Evolutionary conservation across 37 sponge, comb jelly and placozoan species (phyloP), one percentile per base, ranked within the genome.

Genomic region (Hormiphora californensis): DNA sequence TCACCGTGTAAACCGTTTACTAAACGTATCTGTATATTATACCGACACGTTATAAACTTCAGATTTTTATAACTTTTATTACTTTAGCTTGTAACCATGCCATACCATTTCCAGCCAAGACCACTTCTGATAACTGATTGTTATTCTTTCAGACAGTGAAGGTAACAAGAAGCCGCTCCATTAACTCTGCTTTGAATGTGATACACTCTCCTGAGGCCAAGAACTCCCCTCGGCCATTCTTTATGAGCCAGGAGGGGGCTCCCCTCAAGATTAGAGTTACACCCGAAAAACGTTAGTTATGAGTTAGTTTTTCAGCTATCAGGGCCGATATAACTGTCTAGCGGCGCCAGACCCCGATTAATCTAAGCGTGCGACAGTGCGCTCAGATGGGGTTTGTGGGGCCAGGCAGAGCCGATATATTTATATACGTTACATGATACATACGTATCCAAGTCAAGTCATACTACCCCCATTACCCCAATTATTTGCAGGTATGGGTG

Each of bases 51-150:
- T 15, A 49, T 49, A 15, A 49, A 49, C 15, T 49, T 49, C 53
- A 15, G 9, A 9, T 49, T 15, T 9, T 15, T 17, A 49, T 49
- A 49, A 9, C 9, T 49, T 9, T 49, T 49, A 15, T 17, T 15
- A 49, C 53, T 49, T 49, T 17, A 9, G 15, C n/a, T n/a, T n/a
- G n/a, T n/a, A n/a, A n/a, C n/a, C n/a, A n/a, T n/a, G n/a, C n/a
- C n/a, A n/a, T n/a, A n/a, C n/a, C n/a, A n/a, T n/a, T n/a, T n/a
- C n/a, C n/a, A n/a, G n/a, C n/a, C n/a, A n/a, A n/a, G n/a, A n/a
- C n/a, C n/a, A n/a, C n/a, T n/a, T n/a, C n/a, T n/a, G 61, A 57
- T 57, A 57, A 4, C 61, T 57, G 61, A 57, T 57, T 57, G 61
- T 30, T 28, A 28, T 57, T 30, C n/a, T 57, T 4, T 5, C 61